Base-by-base conservation (phyloP, 2,888 invertebrate species). In the Phengaris alcon region DNA sequence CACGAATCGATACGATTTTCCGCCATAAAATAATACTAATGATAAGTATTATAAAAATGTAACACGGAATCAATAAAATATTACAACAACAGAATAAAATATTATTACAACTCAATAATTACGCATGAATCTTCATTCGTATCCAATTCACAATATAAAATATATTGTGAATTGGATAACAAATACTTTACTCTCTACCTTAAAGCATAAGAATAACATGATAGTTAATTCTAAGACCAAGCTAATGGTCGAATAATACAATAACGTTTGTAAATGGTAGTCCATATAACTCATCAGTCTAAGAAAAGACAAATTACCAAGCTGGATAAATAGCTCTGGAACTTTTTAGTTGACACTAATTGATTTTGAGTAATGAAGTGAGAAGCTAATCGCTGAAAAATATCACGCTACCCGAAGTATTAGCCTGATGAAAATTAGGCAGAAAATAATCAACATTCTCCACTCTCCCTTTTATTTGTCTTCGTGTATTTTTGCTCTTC, bases 261-360 rank as follows among this genome's bases (percentile, higher is more conserved):
- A 12, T 10, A 13, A 12, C 59, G 35, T 64, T 64, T 64, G 35
- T 12, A 64, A 64, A 59, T 10, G 22, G 48, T 48, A 48, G 8
- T 59, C 22, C 22, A 59, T 64, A 64, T 13, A 64, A 64, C 12
- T 64, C 35, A 13, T 44, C 35, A 64, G 12, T 69, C 46, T 48
- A n/a, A 68, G 64, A 74, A 74, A 51, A 74, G 35, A 74, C 52
- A 64, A 74, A 68, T 74, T 44, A 68, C 22, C 52, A 48, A 52
- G 52, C 52, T 35, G 69, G 9, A 9, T 48, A 51, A 74, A 68
- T 74, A 44, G n/a, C 68, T 74, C 12, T 44, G 52, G 74, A 74
- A 68, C 48, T 68, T 74, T 74, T 64, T 52, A 74, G 68, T 52
- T 68, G 74, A 74, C 74, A 74, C 68, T 74, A 74, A 74, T 74